A percentile compares a stretch with the other conserved stretches of the same genome.
Evolutionary conservation across 1,140 invertebrate genomes (phyloP).

Genomic region (Heliconius nattereri): DNA sequence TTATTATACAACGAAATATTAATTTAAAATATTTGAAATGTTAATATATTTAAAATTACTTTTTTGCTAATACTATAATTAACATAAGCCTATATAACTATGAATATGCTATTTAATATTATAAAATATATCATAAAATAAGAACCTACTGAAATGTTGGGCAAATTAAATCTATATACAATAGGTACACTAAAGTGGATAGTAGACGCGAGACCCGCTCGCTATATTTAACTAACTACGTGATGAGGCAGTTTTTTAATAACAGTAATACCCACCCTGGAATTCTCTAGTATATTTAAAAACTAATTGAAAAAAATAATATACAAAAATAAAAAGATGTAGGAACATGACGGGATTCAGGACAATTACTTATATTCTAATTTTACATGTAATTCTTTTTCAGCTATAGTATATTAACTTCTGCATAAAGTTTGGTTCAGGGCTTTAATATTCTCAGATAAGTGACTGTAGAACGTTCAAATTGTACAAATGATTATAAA

Average conservation of each 20-base stretch:
- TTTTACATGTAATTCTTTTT: too few species aligned
- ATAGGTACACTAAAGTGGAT: background rate
- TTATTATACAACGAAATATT: background rate
- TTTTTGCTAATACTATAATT: background rate
- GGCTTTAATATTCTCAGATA: too few species aligned
- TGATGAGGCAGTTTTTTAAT: background rate
- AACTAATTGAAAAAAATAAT: too few species aligned
- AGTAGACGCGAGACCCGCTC: background rate
- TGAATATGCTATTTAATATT: background rate
- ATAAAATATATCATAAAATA: background rate
- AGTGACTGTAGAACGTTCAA: too few species aligned
- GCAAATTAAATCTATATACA: background rate
- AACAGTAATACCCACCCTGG: too few species aligned
- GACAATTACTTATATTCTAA: too few species aligned
- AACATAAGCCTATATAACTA: background rate
- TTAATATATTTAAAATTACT: background rate
- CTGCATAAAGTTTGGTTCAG: background rate
- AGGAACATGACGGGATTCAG: too few species aligned
- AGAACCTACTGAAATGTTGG: background rate
- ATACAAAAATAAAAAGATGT: too few species aligned
- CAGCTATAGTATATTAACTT: background rate
- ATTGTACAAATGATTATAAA: too few species aligned
- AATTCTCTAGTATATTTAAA: too few species aligned
- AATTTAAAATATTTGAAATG: background rate
- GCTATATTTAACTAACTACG: background rate